Percentiles rank a stretch among this genome's conserved stretches.
Evolutionary conservation across 2,113 vertebrate species (phyloP).

Genomic region (Psettodes erumei): DNA sequence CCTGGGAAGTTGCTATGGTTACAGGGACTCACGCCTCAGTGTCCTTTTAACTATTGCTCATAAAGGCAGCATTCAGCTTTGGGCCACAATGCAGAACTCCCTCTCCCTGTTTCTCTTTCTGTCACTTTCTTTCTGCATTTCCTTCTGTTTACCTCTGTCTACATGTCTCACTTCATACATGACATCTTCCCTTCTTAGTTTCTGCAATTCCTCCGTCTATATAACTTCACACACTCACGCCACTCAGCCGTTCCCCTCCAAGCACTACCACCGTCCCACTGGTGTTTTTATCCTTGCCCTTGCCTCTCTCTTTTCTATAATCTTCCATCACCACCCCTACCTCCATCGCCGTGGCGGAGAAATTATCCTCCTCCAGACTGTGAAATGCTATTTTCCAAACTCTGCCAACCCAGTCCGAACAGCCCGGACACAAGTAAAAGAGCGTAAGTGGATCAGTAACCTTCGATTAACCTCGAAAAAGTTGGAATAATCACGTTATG

Average conservation of each 20-base stretch:
- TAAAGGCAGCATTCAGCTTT: conserved; percentile 83
- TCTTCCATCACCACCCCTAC: conserved; percentile 23
- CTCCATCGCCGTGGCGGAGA: conserved; percentile 44
- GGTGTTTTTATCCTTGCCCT: conserved; percentile 19
- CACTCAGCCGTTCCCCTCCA: neutral
- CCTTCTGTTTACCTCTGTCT: conserved; percentile 51
- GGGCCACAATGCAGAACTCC: conserved; percentile 72
- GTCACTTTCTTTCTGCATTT: conserved; percentile 21
- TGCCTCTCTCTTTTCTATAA: conserved; percentile 5
- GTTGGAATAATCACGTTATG: conserved; percentile 41
- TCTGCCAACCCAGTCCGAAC: conserved; percentile 23
- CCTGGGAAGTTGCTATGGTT: conserved; percentile 82
- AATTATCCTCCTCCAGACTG: conserved; percentile 38
- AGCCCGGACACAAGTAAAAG: conserved; percentile 7
- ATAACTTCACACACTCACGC: conserved; percentile 42
- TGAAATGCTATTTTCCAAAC: conserved; percentile 56
- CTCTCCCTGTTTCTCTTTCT: conserved; percentile 27
- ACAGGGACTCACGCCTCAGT: conserved; percentile 81
- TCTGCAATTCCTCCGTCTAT: conserved; percentile 3
- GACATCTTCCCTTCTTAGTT: conserved; percentile 22
- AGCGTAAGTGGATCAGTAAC: conserved; percentile 24
- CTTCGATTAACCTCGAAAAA: conserved; percentile 33
- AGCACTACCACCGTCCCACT: conserved; percentile 18
- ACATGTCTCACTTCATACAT: conserved; percentile 19
- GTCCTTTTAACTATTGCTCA: conserved; percentile 84